Base-by-base conservation (phyloP, 2,888 invertebrate species). In the Drosophila tanythrix region DNA sequence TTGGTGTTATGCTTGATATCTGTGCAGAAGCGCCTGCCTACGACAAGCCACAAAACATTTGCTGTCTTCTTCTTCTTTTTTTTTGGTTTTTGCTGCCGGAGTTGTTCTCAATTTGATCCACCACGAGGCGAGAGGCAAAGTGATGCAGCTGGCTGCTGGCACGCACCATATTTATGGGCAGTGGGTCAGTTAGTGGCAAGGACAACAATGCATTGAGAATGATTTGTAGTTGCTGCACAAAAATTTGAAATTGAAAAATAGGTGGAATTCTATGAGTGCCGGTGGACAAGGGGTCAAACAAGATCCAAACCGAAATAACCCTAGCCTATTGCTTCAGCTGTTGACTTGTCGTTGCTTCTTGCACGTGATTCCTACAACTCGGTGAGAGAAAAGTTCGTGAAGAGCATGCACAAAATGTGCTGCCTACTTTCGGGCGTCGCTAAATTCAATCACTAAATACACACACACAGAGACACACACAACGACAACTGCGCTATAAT, bases 241-340 rank as follows among this genome's bases (percentile, higher is more conserved):
- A 90, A 89, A 89, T 88, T 88, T 88, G 88, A 90, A 88, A 88
- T 88, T 88, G 87, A 88, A 89, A 90, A 88, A 88, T 88, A 88
- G 90, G 90, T 90, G 70, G 81, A 90, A 90, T 86, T 90, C 90
- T 86, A 86, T 86, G 85, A 90, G 84, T 81, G 83, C 71, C 86
- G 66, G 71, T 82, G 80, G 74, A 76, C 88, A 74, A 66, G 68
- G 58, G 58, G 56, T 59, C 55, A 29, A 74, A 66, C 63, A 68
- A 51, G n/a, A 38, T 38, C 46, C 33, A 36, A 48, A 8, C 38
- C 56, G 13, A 46, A 56, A 56, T 56, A 68, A 60, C 53, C 55
- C 60, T 68, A 60, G 50, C 33, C 48, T 0, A 48, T 50, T 70
- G 69, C 74, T 55, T 25, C 46, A 25, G 15, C 2, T 70, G 67